A percentile compares a stretch with the other conserved stretches of the same genome.
phyloP scores from a whole-genome alignment of 2,888 invertebrate genomes.

The Thumatha senex region DNA sequence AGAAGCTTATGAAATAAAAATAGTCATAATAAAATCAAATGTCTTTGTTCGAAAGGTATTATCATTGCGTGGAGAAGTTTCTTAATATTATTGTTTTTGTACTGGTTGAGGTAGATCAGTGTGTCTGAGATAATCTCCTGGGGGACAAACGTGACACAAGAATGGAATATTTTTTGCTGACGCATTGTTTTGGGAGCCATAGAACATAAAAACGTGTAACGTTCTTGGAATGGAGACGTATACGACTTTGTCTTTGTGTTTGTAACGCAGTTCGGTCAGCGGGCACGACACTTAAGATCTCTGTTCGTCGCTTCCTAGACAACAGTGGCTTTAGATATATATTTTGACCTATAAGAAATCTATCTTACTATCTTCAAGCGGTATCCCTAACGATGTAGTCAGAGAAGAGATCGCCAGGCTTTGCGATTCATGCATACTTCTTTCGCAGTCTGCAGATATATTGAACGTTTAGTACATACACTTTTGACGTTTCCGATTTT shows the following conservation, averaged over 20 bases:
- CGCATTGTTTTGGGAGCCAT: slow-evolving; percentile 64
- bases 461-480: too few relatives aligned
- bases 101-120: slow-evolving; percentile 61
- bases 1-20: slow-evolving; percentile 32
- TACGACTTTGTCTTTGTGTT: slow-evolving; percentile 37
- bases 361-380: too few relatives aligned
- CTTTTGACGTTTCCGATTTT: too few relatives aligned
- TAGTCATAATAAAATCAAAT: slow-evolving; percentile 35
- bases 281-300: slow-evolving; percentile 8
- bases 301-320: not conserved
- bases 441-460: too few relatives aligned
- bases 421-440: too few relatives aligned
- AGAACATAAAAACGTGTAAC: slow-evolving; percentile 26
- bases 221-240: slow-evolving; percentile 36
- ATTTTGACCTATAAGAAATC: too few relatives aligned
- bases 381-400: too few relatives aligned
- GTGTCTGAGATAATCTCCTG: slow-evolving; percentile 60
- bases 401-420: too few relatives aligned
- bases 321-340: not conserved
- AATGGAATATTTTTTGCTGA: slow-evolving; percentile 66
- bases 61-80: slow-evolving; percentile 34
- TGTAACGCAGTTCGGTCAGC: slow-evolving; percentile 16
- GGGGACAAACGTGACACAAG: slow-evolving; percentile 67
- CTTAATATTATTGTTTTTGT: slow-evolving; percentile 57
- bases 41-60: slow-evolving; percentile 34